A percentile compares a stretch with the other conserved stretches of the same genome.
phyloP scores from a whole-genome alignment of 2,888 invertebrate species.

The Zaprionus obscuricornis region DNA sequence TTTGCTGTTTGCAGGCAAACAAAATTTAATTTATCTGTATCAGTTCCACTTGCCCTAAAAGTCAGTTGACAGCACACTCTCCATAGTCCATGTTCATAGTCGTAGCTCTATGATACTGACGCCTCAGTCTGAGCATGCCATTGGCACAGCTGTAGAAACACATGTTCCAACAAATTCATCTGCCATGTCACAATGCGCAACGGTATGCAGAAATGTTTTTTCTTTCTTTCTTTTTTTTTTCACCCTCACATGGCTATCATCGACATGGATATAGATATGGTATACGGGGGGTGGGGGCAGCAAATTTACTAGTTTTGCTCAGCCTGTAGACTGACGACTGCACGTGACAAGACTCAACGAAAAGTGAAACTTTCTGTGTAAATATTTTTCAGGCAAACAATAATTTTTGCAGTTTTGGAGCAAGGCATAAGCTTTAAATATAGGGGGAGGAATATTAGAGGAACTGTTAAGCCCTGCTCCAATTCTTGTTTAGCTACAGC shows the following conservation, averaged over 20 bases:
- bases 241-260: conserved; percentile 29
- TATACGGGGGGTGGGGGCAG: background rate
- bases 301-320: conserved; percentile 26
- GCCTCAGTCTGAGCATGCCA: conserved; percentile 14
- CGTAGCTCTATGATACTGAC: too few relatives aligned
- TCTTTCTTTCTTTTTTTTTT: too few relatives aligned
- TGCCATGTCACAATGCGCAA: conserved; percentile 78
- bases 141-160: conserved; percentile 66
- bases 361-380: conserved; percentile 71
- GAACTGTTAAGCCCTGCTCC: too few relatives aligned
- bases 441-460: too few relatives aligned
- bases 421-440: too few relatives aligned
- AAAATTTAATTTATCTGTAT: conserved; percentile 78
- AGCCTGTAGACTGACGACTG: conserved; percentile 54
- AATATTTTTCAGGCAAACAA: conserved; percentile 62
- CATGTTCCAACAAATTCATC: conserved; percentile 78
- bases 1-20: conserved; percentile 34
- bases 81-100: too few relatives aligned
- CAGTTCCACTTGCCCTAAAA: conserved; percentile 58
- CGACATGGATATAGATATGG: conserved; percentile 34
- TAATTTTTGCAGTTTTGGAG: conserved; percentile 7
- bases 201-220: conserved; percentile 70
- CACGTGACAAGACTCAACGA: conserved; percentile 73
- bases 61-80: conserved; percentile 25
- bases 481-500: too few relatives aligned